Conservation (phyloP, 2,113 vertebrate genomes). For the Grallaria varia region DNA sequence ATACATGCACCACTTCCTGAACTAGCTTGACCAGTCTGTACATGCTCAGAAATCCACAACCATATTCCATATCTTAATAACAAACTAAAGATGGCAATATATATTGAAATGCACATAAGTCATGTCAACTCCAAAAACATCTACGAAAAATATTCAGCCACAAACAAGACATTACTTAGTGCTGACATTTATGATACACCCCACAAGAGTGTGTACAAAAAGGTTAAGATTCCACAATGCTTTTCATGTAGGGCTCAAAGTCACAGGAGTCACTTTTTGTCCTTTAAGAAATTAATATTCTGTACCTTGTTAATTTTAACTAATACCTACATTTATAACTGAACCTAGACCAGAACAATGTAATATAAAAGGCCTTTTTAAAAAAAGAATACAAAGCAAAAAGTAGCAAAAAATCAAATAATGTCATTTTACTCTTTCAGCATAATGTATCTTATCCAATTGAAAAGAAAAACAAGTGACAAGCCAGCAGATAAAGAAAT, state of each 20-base stretch:
- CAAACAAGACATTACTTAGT: slow-evolving; percentile 87
- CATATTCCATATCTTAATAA: slow-evolving; percentile 84
- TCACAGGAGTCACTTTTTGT: slow-evolving; percentile 75
- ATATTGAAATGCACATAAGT: slow-evolving; percentile 84
- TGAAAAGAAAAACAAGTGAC: slow-evolving; percentile 69
- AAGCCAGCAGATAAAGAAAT: slow-evolving; percentile 68
- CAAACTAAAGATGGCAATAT: slow-evolving; percentile 86
- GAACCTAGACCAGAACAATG: slow-evolving; percentile 80
- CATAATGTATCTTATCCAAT: slow-evolving; percentile 57
- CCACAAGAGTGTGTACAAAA: slow-evolving; percentile 85
- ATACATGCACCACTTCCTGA: slow-evolving; percentile 88
- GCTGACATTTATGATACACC: slow-evolving; percentile 82
- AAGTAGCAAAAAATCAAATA: slow-evolving; percentile 69
- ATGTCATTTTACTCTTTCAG: slow-evolving; percentile 52
- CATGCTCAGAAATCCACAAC: slow-evolving; percentile 90
- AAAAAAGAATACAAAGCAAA: slow-evolving; percentile 64
- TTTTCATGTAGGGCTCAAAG: slow-evolving; percentile 75
- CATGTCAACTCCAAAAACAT: slow-evolving; percentile 86
- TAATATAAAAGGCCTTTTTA: slow-evolving; percentile 72
- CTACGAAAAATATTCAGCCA: slow-evolving; percentile 86
- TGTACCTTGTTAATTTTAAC: slow-evolving; percentile 76
- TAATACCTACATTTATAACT: slow-evolving; percentile 80
- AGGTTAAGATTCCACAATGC: slow-evolving; percentile 83
- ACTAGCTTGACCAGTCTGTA: slow-evolving; percentile 85
- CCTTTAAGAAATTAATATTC: slow-evolving; percentile 78